These are phyloP conservation scores for Adelphocoris suturalis DNA, from an alignment of 2,888 invertebrate genomes.

Conservation along the genomic window DNA sequence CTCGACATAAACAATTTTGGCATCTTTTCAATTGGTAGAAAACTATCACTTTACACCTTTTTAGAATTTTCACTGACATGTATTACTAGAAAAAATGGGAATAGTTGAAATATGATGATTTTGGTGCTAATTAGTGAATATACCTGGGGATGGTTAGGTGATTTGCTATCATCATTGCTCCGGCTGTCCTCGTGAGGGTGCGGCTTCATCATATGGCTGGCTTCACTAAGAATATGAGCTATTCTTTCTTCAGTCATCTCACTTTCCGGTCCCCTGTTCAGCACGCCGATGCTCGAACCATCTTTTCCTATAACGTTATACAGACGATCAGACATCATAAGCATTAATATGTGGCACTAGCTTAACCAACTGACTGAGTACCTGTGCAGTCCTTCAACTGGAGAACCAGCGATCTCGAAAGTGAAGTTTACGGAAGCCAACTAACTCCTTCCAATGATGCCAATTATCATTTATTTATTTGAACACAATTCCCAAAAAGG, in stretches of 20 bases:
- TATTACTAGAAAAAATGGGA: too few relatives aligned
- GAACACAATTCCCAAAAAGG: too few relatives aligned
- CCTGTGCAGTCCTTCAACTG: not conserved
- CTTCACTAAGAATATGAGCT: constrained; percentile 95
- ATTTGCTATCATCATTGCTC: constrained; percentile 90
- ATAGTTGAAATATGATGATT: too few relatives aligned
- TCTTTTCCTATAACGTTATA: constrained; percentile 85
- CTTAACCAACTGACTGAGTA: too few relatives aligned
- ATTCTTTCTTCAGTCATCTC: constrained; percentile 94
- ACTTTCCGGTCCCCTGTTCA: constrained; percentile 82
- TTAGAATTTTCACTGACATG: too few relatives aligned
- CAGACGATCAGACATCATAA: not conserved
- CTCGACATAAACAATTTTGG: too few relatives aligned
- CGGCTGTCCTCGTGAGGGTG: constrained; percentile 84
- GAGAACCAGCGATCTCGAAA: not conserved
- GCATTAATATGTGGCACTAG: not conserved
- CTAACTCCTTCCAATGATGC: not conserved
- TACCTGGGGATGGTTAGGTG: constrained; percentile 80
- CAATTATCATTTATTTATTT: too few relatives aligned
- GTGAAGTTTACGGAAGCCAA: not conserved
- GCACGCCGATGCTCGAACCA: constrained; percentile 87
- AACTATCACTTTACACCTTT: too few relatives aligned
- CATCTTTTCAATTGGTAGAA: too few relatives aligned
- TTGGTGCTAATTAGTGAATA: too few relatives aligned
- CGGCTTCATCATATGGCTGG: constrained; percentile 91